Evolutionary conservation across 1,140 invertebrate genomes (phyloP), one percentile per base, ranked within the genome.

Genomic region (Musca domestica): DNA sequence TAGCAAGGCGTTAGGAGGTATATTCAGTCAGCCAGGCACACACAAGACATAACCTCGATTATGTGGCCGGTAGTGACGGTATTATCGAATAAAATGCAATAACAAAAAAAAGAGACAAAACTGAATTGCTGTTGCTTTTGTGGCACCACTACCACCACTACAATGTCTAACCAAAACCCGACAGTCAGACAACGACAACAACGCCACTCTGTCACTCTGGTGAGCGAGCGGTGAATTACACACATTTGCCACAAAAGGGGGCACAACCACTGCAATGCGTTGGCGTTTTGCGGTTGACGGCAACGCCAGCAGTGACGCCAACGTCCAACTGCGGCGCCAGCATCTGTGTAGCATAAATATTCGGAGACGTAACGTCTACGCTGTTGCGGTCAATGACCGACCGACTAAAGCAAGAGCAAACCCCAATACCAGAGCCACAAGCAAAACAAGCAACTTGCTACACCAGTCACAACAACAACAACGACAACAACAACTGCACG

Each of bases 201-300:
- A 41, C 34, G 34, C 34, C 34, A 41, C 34, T 41, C 34, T 41
- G 34, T 41, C 34, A 41, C 34, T 41, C 34, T 41, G 3, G 27
- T 30, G 27, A 30, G 9, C 27, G 34, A 41, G 34, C n/a, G n/a
- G n/a, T 41, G 34, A 41, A 41, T 41, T 41, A 12, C 34, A 30
- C 27, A 30, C 9, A 30, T 20, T 54, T 56, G 22, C 25, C 22
- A 23, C 51, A 23, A 52, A 52, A 52, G 51, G 6, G 22, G 12
- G 22, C 19, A 52, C 51, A 22, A 52, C 34, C 34, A 52, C 17
- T 56, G 10, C 12, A 56, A 27, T 56, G 52, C 52, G 52, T 56
- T 67, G 54, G 61, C 58, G 58, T 68, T 68, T 64, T 68, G 58
- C 56, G 51, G 67, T 58, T 47, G 63, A 63, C 67, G 22, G 17